Conservation (phyloP, 2,113 vertebrate species). For the Conger conger region DNA sequence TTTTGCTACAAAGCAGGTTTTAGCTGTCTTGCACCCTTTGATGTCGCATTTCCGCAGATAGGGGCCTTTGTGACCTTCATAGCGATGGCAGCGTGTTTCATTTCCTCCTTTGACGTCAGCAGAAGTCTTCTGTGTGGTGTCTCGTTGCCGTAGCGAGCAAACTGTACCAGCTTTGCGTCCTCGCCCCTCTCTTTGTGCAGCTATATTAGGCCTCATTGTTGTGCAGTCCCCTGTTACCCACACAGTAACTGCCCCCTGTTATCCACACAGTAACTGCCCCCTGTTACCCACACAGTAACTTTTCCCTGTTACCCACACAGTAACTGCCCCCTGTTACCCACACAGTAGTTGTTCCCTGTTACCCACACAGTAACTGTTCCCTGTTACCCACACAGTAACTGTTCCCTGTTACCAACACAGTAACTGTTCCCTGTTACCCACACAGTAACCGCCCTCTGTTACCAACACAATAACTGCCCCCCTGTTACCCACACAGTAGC, state of each 20-base stretch:
- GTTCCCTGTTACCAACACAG: neutral
- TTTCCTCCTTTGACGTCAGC: constrained; percentile 19
- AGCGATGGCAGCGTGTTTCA: neutral
- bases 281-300: neutral
- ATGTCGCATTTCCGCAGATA: neutral
- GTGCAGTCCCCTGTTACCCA: neutral
- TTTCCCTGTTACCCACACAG: neutral
- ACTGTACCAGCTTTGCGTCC: constrained; percentile 8
- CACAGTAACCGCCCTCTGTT: no score
- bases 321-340: neutral
- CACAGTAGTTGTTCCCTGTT: no score
- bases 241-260: no score
- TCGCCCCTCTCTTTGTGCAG: neutral
- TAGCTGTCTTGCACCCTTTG: neutral
- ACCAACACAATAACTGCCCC: neutral
- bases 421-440: neutral
- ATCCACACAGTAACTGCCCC: neutral
- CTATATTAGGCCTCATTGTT: constrained; percentile 1
- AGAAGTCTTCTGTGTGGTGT: neutral
- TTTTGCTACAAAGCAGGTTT: neutral
- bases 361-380: constrained; percentile 1
- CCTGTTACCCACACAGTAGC: neutral
- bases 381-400: neutral
- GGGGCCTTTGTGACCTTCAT: neutral
- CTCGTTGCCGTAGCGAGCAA: constrained; percentile 1